These are phyloP conservation scores for Crocuta crocuta DNA, from an alignment of 2,113 vertebrate species.

Conservation along the genomic window DNA sequence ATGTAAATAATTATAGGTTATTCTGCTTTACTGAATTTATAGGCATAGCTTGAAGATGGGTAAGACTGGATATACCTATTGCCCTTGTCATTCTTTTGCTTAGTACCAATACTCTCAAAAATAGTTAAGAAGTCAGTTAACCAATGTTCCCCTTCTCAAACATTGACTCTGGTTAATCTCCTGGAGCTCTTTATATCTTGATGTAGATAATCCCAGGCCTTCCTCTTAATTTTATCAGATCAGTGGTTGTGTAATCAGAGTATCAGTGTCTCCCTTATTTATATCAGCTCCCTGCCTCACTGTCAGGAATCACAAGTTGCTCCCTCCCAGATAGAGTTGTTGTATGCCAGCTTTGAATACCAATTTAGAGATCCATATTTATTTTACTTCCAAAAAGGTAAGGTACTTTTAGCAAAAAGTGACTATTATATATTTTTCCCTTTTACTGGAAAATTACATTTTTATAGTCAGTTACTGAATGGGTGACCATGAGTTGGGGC, in stretches of 20 bases:
- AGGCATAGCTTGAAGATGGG: neutral
- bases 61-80: neutral
- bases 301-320: neutral
- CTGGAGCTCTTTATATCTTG: constrained; percentile 59
- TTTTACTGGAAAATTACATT: neutral
- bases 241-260: neutral
- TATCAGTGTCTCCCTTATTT: neutral
- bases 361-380: constrained; percentile 17
- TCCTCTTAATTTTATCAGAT: constrained; percentile 54
- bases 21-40: neutral
- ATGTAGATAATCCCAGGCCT: constrained; percentile 63
- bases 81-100: neutral
- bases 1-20: neutral
- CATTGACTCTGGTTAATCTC: constrained; percentile 5
- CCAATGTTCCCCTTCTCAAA: constrained; percentile 27
- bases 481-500: neutral
- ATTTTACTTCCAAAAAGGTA: constrained; percentile 8
- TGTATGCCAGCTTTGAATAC: neutral
- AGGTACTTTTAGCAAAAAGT: neutral
- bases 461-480: neutral
- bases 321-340: neutral
- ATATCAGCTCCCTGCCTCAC: neutral
- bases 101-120: neutral
- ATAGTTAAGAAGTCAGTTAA: constrained; percentile 67
- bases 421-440: neutral